Evolutionary conservation across 2,797 vertebrate species (phyloP).

Genomic region (Sebastes taczanowskii): DNA sequence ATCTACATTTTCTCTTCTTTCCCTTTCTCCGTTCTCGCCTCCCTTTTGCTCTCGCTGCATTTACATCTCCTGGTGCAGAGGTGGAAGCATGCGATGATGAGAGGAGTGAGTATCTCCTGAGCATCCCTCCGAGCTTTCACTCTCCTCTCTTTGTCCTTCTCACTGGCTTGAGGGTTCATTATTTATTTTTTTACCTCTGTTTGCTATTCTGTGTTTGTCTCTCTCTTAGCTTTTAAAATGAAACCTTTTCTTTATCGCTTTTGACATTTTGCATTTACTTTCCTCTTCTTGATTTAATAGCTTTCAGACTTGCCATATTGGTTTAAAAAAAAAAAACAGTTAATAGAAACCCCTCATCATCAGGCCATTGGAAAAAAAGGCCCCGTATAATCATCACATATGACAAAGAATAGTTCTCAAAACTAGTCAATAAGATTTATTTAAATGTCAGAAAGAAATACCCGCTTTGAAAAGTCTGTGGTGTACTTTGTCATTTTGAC

Average conservation of each 20-base stretch:
- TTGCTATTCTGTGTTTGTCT: constrained; percentile 9
- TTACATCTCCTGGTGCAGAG: constrained; percentile 29
- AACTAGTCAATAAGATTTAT: neutral
- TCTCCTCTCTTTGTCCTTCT: constrained; percentile 35
- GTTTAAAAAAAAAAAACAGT: no score
- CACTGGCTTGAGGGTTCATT: constrained; percentile 19
- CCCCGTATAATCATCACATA: neutral
- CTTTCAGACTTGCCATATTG: neutral
- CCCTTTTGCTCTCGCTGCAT: constrained; percentile 1
- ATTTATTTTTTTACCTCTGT: neutral
- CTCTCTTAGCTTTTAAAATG: neutral
- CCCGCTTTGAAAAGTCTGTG: neutral
- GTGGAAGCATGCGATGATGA: constrained; percentile 27
- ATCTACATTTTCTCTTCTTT: neutral
- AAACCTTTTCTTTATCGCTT: neutral
- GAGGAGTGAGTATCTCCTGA: constrained; percentile 28
- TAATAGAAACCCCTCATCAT: neutral
- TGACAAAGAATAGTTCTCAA: neutral
- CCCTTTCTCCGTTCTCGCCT: neutral
- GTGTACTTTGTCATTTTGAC: neutral
- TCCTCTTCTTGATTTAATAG: neutral
- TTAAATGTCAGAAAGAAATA: neutral
- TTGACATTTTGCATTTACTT: neutral
- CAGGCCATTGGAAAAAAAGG: neutral
- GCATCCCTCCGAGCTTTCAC: constrained; percentile 3